Base-by-base conservation (phyloP, 1,140 invertebrate species). In the Plutomurus gul region DNA sequence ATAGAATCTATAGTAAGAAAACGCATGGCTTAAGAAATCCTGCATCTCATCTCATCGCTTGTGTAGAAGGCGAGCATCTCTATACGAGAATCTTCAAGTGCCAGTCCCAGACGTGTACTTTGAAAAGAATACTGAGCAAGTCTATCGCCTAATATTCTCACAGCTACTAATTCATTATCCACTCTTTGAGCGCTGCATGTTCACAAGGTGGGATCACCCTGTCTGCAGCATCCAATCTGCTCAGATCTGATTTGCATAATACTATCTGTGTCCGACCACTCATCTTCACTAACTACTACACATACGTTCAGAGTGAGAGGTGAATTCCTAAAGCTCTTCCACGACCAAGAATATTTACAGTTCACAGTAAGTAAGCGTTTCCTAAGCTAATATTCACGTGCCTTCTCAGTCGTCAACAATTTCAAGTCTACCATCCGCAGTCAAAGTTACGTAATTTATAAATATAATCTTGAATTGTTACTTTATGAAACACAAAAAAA, bases 161-260 rank as follows among this genome's bases (percentile, higher is more conserved):
- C n/a, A n/a, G n/a, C n/a, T n/a, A 30, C 56, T 65, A 65, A 65
- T 65, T 65, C 56, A 33, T 30, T 27, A 65, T 65, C 56, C 56
- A 65, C 30, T 65, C 56, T 25, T 16, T 30, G 36, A 65, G 56
- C 56, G 30, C 16, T 1, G 30, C 56, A 33, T 33, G 16, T 65
- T 33, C 56, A 65, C 56, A 65, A 65, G 56, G 56, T 65, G 56
- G 56, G 56, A 65, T 65, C 27, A 65, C 56, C 56, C 25, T 65
- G 22, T 16, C 16, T 33, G 56, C 11, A 33, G 16, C 56, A 33
- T 65, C 56, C 56, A 65, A 65, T 65, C 56, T 65, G 30, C 56
- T 65, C 56, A 65, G 22, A 65, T 65, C 30, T 33, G 10, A 65
- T 65, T 65, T 33, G 56, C 27, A 65, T n/a, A n/a, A n/a, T n/a